phyloP scores from a whole-genome alignment of 2,888 invertebrate species.

The Galeruca laticollis region DNA sequence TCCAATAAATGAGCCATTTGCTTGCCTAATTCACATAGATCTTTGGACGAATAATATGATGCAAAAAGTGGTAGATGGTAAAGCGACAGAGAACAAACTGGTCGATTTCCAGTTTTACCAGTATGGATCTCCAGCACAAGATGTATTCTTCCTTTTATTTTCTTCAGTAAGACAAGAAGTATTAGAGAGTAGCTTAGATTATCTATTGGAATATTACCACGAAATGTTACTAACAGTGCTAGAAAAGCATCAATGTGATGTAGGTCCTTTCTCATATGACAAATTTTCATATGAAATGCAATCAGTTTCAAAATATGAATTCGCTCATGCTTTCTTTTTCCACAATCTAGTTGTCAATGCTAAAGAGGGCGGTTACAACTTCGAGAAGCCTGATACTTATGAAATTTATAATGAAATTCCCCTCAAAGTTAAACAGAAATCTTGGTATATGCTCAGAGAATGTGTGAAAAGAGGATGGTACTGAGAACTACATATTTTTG shows the following conservation, averaged over 20 bases:
- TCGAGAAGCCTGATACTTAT: background rate
- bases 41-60: constrained; percentile 74
- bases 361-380: background rate
- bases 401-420: background rate
- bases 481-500: background rate
- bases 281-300: constrained; percentile 63
- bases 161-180: constrained; percentile 66
- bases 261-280: constrained; percentile 61
- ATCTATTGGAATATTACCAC: constrained; percentile 68
- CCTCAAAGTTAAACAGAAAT: constrained; percentile 10
- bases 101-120: constrained; percentile 72
- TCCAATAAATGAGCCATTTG: constrained; percentile 58
- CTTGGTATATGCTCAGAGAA: constrained; percentile 17
- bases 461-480: constrained; percentile 32
- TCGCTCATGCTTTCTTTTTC: constrained; percentile 62
- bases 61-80: constrained; percentile 62
- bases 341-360: background rate
- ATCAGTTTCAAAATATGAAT: constrained; percentile 60
- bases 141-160: constrained; percentile 70
- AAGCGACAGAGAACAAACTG: constrained; percentile 62
- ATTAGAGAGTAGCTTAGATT: constrained; percentile 63
- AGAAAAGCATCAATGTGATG: constrained; percentile 53
- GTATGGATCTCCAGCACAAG: constrained; percentile 68
- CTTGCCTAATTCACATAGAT: constrained; percentile 70
- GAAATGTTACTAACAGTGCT: constrained; percentile 65